Conservation (phyloP, 2,888 invertebrate species). For the Glomeris marginata region DNA sequence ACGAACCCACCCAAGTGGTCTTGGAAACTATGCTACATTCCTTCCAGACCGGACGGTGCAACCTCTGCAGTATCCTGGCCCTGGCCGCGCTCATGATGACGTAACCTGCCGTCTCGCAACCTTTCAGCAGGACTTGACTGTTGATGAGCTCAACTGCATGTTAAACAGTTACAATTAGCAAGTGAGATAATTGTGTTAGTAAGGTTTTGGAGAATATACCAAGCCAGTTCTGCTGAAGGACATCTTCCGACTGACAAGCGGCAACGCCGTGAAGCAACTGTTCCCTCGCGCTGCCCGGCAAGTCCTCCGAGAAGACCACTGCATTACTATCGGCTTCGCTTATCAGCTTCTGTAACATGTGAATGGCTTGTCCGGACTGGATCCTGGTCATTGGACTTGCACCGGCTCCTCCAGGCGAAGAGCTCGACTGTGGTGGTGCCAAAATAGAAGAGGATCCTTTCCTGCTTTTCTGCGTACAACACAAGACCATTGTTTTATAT, state of each 20-base stretch:
- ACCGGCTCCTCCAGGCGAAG: conserved; percentile 30
- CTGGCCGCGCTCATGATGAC: conserved; percentile 93
- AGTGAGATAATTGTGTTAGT: not conserved
- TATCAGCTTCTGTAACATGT: conserved; percentile 82
- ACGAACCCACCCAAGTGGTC: conserved; percentile 85
- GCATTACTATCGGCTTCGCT: conserved; percentile 76
- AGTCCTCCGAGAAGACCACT: conserved; percentile 91
- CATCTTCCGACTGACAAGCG: conserved; percentile 78
- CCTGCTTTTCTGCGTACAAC: no score
- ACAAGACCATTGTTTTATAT: no score
- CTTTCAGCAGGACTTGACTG: conserved; percentile 81
- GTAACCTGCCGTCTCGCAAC: conserved; percentile 93
- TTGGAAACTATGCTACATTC: conserved; percentile 76
- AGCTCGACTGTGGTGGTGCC: not conserved
- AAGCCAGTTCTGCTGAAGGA: conserved; percentile 84
- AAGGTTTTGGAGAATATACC: conserved; percentile 40
- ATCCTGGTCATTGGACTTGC: conserved; percentile 43
- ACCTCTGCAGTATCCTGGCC: conserved; percentile 79
- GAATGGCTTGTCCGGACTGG: conserved; percentile 59
- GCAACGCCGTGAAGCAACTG: conserved; percentile 69
- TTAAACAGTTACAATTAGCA: conserved; percentile 3
- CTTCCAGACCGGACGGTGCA: conserved; percentile 78
- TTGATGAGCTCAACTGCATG: conserved; percentile 63
- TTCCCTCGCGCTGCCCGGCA: conserved; percentile 47
- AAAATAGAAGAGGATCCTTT: no score